These are phyloP conservation scores for Synergus itoensis DNA, from an alignment of 2,888 invertebrate species.

Conservation along the genomic window DNA sequence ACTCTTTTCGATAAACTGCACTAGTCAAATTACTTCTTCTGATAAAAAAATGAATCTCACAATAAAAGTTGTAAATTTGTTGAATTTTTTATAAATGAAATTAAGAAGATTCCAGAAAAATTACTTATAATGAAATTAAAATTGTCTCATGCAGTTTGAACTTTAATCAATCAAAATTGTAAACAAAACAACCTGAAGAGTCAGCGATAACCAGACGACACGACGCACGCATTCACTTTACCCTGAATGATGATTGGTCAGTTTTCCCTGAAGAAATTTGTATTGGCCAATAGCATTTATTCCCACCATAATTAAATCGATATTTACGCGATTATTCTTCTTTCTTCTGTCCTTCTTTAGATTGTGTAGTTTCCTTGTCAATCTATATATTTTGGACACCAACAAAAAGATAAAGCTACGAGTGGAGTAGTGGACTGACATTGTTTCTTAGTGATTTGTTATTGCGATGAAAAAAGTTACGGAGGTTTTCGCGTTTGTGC, in stretches of 20 bases:
- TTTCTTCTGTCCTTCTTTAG: background rate
- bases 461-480: slow-evolving; percentile 29
- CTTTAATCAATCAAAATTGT: background rate
- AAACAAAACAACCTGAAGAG: background rate
- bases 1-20: background rate
- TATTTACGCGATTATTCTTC: slow-evolving; percentile 64
- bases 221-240: background rate
- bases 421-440: background rate
- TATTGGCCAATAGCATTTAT: slow-evolving; percentile 55
- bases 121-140: background rate
- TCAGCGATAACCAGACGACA: background rate
- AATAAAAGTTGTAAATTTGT: background rate
- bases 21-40: background rate
- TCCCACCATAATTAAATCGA: slow-evolving; percentile 66
- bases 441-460: background rate
- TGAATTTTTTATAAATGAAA: background rate
- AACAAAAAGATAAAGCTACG: background rate
- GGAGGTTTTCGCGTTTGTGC: slow-evolving; percentile 24
- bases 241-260: background rate
- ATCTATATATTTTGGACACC: background rate
- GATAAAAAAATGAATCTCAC: background rate
- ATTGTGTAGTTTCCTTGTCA: background rate
- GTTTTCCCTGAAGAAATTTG: background rate
- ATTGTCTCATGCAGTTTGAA: background rate
- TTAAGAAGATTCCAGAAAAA: background rate